Base-by-base conservation (phyloP, 2,888 invertebrate species). In the Dendrolimus houi region DNA sequence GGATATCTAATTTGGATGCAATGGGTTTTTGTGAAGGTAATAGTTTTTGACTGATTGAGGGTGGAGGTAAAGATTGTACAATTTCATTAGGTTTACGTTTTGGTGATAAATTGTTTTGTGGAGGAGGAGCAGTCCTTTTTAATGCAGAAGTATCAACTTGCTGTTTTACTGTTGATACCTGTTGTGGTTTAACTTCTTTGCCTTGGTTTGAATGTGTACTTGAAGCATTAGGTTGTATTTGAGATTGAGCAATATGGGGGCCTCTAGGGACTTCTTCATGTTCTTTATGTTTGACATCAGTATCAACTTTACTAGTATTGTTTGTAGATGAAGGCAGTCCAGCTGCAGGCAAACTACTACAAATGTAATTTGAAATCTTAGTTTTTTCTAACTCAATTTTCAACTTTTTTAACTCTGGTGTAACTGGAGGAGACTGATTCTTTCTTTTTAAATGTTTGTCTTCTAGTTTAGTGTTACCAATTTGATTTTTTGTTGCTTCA, bases 51-150 rank as follows among this genome's bases (percentile, higher is more conserved):
- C 66, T 52, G 58, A 67, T 52, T 55, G 68, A 55, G 58, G 57
- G 9, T 10, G 47, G 12, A 10, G 47, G 47, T 47, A 47, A 47
- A 47, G 47, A 47, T 47, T 47, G 47, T 12, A 47, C 47, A 12
- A 47, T 68, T 58, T 88, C 91, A 81, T 81, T 86, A 67, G 80
- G 77, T 84, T 92, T 92, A 57, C 85, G 78, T 77, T 91, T 92
- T 60, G 92, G 87, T 68, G 91, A 88, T 70, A 83, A 82, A 53
- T 74, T 66, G 63, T 64, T 75, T 60, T 77, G 81, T 53, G 79
- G 59, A n/a, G 63, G 75, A 60, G 79, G 62, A 52, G 77, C 72
- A 59, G 72, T 64, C 64, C 85, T 78, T 65, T 88, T 89, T 9
- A 78, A 62, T 41, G 76, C 77, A 59, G 72, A 57, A 61, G 60